Evolutionary conservation across 2,113 vertebrate species (phyloP).

Genomic region (Prunella himalayana): DNA sequence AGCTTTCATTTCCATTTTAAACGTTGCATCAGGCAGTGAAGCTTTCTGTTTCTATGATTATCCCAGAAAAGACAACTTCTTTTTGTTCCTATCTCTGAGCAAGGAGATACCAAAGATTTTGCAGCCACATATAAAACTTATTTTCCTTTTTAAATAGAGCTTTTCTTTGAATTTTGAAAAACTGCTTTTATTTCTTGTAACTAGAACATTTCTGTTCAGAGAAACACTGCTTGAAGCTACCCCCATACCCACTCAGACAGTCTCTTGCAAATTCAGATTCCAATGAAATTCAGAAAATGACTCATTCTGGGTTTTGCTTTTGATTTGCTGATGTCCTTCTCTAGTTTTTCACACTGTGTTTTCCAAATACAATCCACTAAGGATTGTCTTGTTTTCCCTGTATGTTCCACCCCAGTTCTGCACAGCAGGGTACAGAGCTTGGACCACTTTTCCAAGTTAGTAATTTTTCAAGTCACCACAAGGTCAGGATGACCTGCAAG

Average conservation of each 20-base stretch:
- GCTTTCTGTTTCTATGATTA: not conserved
- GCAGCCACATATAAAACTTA: not conserved
- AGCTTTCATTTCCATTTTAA: not conserved
- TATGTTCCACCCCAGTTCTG: not conserved
- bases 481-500: not conserved
- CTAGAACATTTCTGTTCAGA: not conserved
- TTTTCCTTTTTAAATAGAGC: not conserved
- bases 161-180: not conserved
- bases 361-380: not conserved
- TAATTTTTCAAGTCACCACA: not conserved
- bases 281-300: not conserved
- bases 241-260: not conserved
- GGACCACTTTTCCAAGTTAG: not conserved
- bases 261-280: not conserved
- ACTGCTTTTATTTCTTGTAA: not conserved
- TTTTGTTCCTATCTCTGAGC: not conserved
- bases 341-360: not conserved
- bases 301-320: not conserved
- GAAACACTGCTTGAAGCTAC: not conserved
- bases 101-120: not conserved
- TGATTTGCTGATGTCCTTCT: not conserved
- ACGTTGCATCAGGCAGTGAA: not conserved
- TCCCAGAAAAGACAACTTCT: not conserved
- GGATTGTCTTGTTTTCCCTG: not conserved
- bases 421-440: not conserved